Conservation (phyloP, 2,113 vertebrate species). For the Gobio gobio region DNA sequence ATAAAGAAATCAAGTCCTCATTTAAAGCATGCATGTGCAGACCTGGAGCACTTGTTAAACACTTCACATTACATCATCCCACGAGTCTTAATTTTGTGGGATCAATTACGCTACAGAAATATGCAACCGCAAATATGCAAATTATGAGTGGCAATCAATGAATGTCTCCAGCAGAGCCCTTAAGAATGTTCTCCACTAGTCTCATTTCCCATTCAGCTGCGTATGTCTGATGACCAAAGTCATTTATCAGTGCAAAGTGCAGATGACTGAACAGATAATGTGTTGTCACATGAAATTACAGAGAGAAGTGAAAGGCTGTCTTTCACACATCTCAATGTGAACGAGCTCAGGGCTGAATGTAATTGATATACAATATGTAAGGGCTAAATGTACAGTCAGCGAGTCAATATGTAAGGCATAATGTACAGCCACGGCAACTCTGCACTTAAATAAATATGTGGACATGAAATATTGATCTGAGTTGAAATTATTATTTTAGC, state of each 20-base stretch:
- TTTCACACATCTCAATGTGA: conserved; percentile 28
- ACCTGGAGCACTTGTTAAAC: not conserved
- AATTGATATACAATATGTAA: conserved; percentile 8
- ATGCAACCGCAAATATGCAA: conserved; percentile 39
- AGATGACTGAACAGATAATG: conserved; percentile 34
- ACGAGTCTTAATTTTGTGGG: conserved; percentile 17
- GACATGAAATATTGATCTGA: not conserved
- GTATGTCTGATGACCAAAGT: conserved; percentile 34
- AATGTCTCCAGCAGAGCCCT: conserved; percentile 10
- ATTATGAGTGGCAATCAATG: conserved; percentile 41
- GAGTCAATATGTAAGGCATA: not conserved
- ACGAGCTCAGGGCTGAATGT: not conserved
- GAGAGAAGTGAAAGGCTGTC: conserved; percentile 9
- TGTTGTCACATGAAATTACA: conserved; percentile 48
- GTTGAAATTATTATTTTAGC: not conserved
- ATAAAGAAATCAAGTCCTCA: not conserved
- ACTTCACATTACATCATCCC: conserved; percentile 32
- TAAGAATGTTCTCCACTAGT: not conserved
- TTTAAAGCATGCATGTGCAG: not conserved
- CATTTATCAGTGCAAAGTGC: conserved; percentile 42
- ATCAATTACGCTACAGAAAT: conserved; percentile 24
- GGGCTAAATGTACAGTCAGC: not conserved
- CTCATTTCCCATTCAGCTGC: conserved; percentile 39
- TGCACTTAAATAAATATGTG: not conserved
- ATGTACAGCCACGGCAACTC: not conserved